Evolutionary conservation across 2,113 vertebrate species (phyloP).

Genomic region (Numenius arquata): DNA sequence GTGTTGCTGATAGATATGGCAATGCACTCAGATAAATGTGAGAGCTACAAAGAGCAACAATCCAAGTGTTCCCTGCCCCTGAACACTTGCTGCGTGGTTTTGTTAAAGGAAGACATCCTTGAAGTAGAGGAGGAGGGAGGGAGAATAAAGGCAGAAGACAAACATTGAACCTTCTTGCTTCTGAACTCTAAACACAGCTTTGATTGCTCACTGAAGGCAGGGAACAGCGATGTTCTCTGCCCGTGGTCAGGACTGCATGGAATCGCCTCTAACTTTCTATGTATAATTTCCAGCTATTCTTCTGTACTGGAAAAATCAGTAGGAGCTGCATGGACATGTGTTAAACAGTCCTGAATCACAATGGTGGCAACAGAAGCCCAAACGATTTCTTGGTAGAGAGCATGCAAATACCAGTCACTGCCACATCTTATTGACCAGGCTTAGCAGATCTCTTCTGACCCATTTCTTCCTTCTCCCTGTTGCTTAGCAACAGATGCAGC

Average conservation of each 20-base stretch:
- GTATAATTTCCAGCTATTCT: background rate
- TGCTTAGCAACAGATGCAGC: conserved; percentile 64
- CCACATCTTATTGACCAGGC: conserved; percentile 15
- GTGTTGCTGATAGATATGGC: background rate
- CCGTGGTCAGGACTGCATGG: background rate
- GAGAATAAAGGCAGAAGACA: background rate
- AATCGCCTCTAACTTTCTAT: background rate
- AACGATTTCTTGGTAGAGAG: background rate
- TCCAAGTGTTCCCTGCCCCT: background rate
- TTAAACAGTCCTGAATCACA: background rate
- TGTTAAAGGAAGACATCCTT: background rate
- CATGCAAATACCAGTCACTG: background rate
- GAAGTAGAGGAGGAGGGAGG: background rate
- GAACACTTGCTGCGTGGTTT: background rate
- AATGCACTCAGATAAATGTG: background rate
- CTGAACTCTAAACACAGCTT: background rate
- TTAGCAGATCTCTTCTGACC: conserved; percentile 46
- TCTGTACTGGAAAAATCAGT: background rate
- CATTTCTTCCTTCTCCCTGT: conserved; percentile 52
- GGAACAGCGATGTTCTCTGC: background rate
- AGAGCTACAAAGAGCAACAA: background rate
- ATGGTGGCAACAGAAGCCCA: background rate
- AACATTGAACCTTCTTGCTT: background rate
- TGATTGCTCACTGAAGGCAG: background rate
- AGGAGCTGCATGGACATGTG: background rate